A percentile compares a stretch with the other conserved stretches of the same genome.
These are phyloP conservation scores for Chloropsis cyanopogon DNA, from an alignment of 2,113 vertebrate genomes.

Conservation along the genomic window DNA sequence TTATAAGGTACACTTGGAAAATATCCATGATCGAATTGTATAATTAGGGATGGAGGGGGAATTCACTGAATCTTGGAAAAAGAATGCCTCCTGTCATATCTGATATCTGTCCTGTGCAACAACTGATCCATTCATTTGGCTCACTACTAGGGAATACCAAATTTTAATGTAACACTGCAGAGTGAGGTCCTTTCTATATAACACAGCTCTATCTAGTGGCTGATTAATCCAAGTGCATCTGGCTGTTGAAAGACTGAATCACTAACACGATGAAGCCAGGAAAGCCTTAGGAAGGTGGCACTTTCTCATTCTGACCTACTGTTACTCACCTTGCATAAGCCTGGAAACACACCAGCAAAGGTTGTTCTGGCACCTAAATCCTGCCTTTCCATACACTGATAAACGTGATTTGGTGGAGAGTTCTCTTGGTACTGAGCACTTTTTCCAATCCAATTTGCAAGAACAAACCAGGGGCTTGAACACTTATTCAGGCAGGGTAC, in stretches of 20 bases:
- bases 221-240: not conserved
- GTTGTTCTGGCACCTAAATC: not conserved
- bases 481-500: not conserved
- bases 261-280: not conserved
- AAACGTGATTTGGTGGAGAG: not conserved
- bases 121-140: not conserved
- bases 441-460: not conserved
- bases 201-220: constrained; percentile 53
- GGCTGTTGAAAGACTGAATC: not conserved
- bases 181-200: not conserved
- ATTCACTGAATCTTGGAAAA: not conserved
- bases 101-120: not conserved
- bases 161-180: not conserved
- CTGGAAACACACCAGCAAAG: not conserved
- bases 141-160: not conserved
- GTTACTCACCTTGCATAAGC: not conserved
- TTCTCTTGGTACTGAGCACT: not conserved
- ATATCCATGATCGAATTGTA: not conserved
- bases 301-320: not conserved
- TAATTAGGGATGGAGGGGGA: not conserved
- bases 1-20: not conserved
- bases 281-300: not conserved
- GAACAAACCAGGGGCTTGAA: not conserved
- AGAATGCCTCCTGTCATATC: not conserved
- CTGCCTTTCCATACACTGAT: not conserved